A percentile compares a stretch with the other conserved stretches of the same genome.
These are phyloP conservation scores for Nasonia oneida DNA, from an alignment of 2,888 invertebrate genomes.

Conservation along the genomic window DNA sequence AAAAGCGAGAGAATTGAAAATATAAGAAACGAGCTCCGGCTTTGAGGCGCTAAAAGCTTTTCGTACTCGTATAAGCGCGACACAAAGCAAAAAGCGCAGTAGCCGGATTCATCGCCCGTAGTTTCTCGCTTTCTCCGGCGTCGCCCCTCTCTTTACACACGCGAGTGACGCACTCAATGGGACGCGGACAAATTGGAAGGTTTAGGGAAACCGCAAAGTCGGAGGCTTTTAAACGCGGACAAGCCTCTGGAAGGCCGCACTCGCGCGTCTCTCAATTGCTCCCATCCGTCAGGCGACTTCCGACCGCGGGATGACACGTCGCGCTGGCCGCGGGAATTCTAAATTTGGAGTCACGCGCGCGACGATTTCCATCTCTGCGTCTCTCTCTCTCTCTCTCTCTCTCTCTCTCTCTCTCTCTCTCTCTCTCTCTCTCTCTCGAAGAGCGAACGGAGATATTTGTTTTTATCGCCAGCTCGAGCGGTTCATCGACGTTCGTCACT, in stretches of 20 bases:
- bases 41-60: conserved; percentile 68
- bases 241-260: conserved; percentile 42
- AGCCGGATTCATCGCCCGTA: conserved; percentile 26
- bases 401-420: too few relatives aligned
- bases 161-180: conserved; percentile 51
- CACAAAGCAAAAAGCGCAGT: not conserved
- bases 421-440: not conserved
- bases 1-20: conserved; percentile 65
- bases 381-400: not conserved
- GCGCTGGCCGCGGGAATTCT: conserved; percentile 40
- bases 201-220: conserved; percentile 63
- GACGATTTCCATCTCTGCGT: not conserved
- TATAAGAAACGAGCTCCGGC: conserved; percentile 61
- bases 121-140: conserved; percentile 31
- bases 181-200: conserved; percentile 67
- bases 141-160: conserved; percentile 16
- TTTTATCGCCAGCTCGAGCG: conserved; percentile 1
- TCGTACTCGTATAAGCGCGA: conserved; percentile 56
- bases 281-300: conserved; percentile 68
- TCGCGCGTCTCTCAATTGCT: conserved; percentile 67
- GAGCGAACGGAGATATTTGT: conserved; percentile 5
- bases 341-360: conserved; percentile 48
- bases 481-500: not conserved
- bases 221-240: conserved; percentile 58
- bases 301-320: conserved; percentile 62